Evolutionary conservation across 2,888 invertebrate genomes (phyloP).

Genomic region (Caenorhabditis uteleia): DNA sequence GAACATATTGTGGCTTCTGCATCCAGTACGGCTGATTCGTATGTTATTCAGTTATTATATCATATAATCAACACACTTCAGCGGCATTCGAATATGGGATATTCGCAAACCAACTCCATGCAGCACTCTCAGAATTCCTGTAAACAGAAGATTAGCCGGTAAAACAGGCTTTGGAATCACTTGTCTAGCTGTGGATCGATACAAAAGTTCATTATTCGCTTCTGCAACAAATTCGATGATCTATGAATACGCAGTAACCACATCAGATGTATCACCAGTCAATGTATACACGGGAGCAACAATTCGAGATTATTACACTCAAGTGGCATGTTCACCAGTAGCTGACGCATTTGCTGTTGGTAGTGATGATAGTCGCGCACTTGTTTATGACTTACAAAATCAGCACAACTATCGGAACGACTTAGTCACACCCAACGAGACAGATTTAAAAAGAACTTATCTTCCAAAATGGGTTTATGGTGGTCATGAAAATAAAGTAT

Average conservation of each 20-base stretch:
- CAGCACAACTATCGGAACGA: conserved; percentile 27
- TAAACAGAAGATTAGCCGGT: conserved; percentile 3
- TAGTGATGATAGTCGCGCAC: conserved; percentile 24
- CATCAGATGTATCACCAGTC: conserved; percentile 2
- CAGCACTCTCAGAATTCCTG: conserved; percentile 21
- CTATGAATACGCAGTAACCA: conserved; percentile 22
- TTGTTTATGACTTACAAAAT: conserved; percentile 32
- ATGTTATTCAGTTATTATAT: neutral
- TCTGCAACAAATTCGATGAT: conserved; percentile 34
- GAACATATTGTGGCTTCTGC: conserved; percentile 22
- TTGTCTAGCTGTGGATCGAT: conserved; percentile 30
- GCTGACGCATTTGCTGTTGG: conserved; percentile 31
- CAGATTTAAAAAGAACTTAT: no score
- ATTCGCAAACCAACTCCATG: conserved; percentile 20
- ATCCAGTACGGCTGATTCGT: conserved; percentile 15
- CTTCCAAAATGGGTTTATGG: conserved; percentile 16
- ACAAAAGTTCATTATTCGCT: conserved; percentile 23
- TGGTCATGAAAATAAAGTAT: conserved; percentile 25
- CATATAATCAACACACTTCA: neutral
- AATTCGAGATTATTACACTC: conserved; percentile 34
- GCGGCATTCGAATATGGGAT: conserved; percentile 38
- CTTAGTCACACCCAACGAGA: neutral
- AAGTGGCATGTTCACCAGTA: conserved; percentile 33
- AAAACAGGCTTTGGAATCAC: conserved; percentile 26
- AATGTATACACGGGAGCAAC: conserved; percentile 20